These are phyloP conservation scores for Maniola hyperantus DNA, from an alignment of 2,888 invertebrate genomes.

Conservation along the genomic window DNA sequence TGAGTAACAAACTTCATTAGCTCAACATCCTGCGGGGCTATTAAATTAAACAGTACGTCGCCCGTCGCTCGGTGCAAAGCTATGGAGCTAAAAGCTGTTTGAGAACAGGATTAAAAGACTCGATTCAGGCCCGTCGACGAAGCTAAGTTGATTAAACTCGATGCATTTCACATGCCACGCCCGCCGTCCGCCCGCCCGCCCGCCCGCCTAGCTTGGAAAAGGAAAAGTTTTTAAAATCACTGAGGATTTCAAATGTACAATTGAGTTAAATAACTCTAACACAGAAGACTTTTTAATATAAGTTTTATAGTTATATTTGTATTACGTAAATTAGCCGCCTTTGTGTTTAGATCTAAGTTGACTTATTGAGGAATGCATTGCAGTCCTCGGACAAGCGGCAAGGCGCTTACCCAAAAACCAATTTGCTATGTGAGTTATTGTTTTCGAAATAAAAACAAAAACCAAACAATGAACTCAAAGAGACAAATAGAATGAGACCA, in stretches of 20 bases:
- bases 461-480: no score
- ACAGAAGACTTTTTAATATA: not conserved
- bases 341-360: no score
- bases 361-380: no score
- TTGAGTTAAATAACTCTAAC: not conserved
- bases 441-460: no score
- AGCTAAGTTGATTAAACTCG: conserved; percentile 27
- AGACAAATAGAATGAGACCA: no score
- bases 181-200: no score
- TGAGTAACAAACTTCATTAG: conserved; percentile 30
- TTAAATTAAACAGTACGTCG: conserved; percentile 19
- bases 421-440: no score
- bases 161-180: not conserved
- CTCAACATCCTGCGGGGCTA: conserved; percentile 22
- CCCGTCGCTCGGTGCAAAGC: conserved; percentile 16
- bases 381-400: no score
- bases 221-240: not conserved
- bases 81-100: conserved; percentile 26
- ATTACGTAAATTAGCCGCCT: no score
- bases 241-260: not conserved
- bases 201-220: conserved; percentile 3
- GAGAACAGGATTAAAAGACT: conserved; percentile 27
- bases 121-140: conserved; percentile 13
- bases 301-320: no score
- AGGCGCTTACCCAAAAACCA: no score